phyloP scores from a whole-genome alignment of 1,140 invertebrate genomes.

The Stegodyphus mimosarum region DNA sequence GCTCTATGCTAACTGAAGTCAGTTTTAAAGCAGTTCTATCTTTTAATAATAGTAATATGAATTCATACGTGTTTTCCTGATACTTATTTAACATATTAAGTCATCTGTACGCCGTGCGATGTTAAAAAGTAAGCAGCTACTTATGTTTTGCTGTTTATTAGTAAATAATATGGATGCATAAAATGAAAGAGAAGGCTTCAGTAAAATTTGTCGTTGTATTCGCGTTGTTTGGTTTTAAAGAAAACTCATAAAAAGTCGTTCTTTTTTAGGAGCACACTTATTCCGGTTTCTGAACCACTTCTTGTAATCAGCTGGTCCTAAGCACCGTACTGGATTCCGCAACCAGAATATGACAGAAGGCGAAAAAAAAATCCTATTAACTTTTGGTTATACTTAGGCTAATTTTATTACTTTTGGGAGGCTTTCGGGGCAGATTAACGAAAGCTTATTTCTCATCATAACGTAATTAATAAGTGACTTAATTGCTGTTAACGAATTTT shows the following conservation, averaged over 20 bases:
- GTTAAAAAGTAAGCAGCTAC: too few relatives aligned
- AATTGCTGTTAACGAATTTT: conserved; percentile 62
- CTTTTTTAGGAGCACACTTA: conserved; percentile 40
- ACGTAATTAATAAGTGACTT: conserved; percentile 62
- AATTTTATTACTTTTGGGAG: conserved; percentile 62
- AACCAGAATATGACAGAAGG: conserved; percentile 52
- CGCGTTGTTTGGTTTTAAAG: conserved; percentile 33
- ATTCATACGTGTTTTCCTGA: too few relatives aligned
- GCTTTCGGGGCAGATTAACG: conserved; percentile 61
- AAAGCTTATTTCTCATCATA: conserved; percentile 62
- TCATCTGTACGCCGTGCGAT: too few relatives aligned
- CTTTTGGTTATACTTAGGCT: conserved; percentile 62
- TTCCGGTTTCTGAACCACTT: conserved; percentile 45
- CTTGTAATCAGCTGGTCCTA: conserved; percentile 57
- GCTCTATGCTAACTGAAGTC: too few relatives aligned
- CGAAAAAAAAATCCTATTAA: conserved; percentile 59
- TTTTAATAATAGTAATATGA: too few relatives aligned
- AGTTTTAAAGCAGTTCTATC: too few relatives aligned
- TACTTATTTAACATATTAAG: too few relatives aligned
- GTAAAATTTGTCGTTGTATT: conserved; percentile 16
- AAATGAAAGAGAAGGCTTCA: background rate
- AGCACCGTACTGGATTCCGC: conserved; percentile 50
- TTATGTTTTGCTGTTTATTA: too few relatives aligned
- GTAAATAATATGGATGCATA: conserved; percentile 16
- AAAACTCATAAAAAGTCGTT: conserved; percentile 30